Evolutionary conservation across 2,113 vertebrate species (phyloP).

Genomic region (Phylloscopus whistleri): DNA sequence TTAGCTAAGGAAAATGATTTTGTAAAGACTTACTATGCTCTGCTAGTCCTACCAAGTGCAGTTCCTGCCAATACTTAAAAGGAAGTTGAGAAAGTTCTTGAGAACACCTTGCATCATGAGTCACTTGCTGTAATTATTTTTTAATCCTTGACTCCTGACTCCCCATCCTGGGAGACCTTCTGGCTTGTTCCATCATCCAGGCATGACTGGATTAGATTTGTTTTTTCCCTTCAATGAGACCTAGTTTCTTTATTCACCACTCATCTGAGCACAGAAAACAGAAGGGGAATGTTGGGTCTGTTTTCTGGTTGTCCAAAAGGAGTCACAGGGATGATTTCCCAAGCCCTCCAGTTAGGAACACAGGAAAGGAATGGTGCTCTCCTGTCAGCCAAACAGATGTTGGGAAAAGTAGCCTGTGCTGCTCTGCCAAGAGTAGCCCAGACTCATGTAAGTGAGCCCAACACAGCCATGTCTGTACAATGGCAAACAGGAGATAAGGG

Average conservation of each 20-base stretch:
- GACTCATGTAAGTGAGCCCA: not conserved
- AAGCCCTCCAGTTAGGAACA: not conserved
- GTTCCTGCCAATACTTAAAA: not conserved
- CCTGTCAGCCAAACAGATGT: not conserved
- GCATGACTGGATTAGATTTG: not conserved
- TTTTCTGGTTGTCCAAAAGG: not conserved
- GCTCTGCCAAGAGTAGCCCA: not conserved
- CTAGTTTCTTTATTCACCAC: not conserved
- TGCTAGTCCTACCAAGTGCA: not conserved
- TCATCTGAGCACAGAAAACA: not conserved
- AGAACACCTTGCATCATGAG: not conserved
- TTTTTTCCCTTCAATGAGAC: not conserved
- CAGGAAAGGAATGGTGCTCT: not conserved
- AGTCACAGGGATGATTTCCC: not conserved
- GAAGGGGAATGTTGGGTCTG: rapidly evolving
- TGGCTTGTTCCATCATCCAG: not conserved
- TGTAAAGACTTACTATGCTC: not conserved
- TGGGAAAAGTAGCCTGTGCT: not conserved
- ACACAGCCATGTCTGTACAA: not conserved
- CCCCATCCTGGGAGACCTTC: not conserved
- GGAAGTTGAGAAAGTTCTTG: not conserved
- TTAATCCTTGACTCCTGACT: not conserved
- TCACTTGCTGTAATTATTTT: not conserved
- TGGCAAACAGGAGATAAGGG: not conserved
- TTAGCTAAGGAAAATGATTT: not conserved